These are phyloP conservation scores for Halictus quadricinctus DNA, from an alignment of 2,888 invertebrate genomes.

Conservation along the genomic window DNA sequence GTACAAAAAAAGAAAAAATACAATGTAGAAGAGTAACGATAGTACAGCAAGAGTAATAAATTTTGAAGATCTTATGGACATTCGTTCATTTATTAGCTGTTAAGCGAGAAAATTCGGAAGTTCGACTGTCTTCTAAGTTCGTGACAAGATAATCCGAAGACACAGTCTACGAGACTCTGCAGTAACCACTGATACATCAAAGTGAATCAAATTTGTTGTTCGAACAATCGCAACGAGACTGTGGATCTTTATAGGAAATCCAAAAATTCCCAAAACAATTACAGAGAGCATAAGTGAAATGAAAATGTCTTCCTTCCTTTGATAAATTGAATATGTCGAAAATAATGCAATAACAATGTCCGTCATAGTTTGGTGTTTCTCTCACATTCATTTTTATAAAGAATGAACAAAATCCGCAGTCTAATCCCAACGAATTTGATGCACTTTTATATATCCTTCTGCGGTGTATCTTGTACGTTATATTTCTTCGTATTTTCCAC, in stretches of 20 bases:
- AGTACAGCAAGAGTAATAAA: not conserved
- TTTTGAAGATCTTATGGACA: conserved; percentile 4
- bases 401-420: not conserved
- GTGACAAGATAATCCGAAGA: not conserved
- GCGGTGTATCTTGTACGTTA: conserved; percentile 1
- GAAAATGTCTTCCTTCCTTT: not conserved
- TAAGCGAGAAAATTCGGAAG: not conserved
- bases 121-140: not conserved
- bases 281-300: not conserved
- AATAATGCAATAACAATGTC: not conserved
- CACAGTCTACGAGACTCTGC: not conserved
- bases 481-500: conserved; percentile 2
- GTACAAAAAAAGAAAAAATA: not conserved
- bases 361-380: no score
- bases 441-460: not conserved
- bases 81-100: conserved; percentile 7
- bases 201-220: not conserved
- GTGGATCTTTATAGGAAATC: not conserved
- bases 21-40: not conserved
- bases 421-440: not conserved
- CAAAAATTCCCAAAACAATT: not conserved
- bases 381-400: not conserved
- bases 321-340: not conserved
- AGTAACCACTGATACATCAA: not conserved
- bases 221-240: not conserved